A percentile compares a stretch with the other conserved stretches of the same genome.
Evolutionary conservation across 2,797 vertebrate genomes (phyloP).

Genomic region (Orientallactaga sibirica): DNA sequence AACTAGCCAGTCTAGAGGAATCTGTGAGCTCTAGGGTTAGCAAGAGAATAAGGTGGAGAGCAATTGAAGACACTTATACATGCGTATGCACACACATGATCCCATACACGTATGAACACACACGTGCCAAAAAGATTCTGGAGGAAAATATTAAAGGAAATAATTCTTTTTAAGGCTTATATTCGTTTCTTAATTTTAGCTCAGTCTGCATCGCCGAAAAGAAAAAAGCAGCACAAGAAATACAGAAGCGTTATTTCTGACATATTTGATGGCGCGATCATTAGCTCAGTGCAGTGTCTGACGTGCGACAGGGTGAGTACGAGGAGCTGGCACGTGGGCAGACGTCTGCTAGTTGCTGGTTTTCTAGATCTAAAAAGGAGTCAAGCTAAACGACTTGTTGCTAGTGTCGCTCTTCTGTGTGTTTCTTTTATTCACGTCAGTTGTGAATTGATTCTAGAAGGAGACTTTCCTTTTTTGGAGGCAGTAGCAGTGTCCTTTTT

Average conservation of each 20-base stretch:
- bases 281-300: slow-evolving; percentile 99
- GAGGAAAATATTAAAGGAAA: slow-evolving; percentile 23
- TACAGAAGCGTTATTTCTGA: slow-evolving; percentile 98
- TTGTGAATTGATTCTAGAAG: slow-evolving; percentile 25
- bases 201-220: slow-evolving; percentile 92
- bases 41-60: not conserved
- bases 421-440: slow-evolving; percentile 38
- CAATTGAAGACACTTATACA: too few relatives aligned
- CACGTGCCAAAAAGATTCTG: not conserved
- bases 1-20: too few relatives aligned
- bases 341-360: not conserved
- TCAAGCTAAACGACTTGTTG: not conserved
- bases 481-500: not conserved
- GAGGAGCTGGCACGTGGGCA: slow-evolving; percentile 19
- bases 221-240: slow-evolving; percentile 95
- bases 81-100: too few relatives aligned
- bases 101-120: too few relatives aligned
- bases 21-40: too few relatives aligned
- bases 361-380: not conserved
- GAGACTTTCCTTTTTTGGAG: slow-evolving; percentile 43
- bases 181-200: slow-evolving; percentile 83
- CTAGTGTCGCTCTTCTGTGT: not conserved
- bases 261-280: slow-evolving; percentile 97
- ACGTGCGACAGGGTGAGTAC: slow-evolving; percentile 97
- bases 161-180: slow-evolving; percentile 36